phyloP scores from a whole-genome alignment of 1,140 invertebrate genomes.

The Calycopis cecrops region DNA sequence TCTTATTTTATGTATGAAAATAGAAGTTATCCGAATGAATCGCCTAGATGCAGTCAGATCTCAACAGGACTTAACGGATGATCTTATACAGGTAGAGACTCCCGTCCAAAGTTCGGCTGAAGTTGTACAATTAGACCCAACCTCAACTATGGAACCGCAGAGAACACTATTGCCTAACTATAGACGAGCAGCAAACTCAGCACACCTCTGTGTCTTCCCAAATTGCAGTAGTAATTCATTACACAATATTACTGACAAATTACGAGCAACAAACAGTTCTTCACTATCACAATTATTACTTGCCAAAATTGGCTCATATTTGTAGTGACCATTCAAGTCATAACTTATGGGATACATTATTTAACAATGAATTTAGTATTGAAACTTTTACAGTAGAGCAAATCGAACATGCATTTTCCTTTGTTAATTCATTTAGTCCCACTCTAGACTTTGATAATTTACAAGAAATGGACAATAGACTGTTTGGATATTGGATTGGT shows the following conservation, averaged over 20 bases:
- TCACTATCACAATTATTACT: slow-evolving; percentile 3
- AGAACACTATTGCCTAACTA: not conserved
- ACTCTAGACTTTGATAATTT: slow-evolving; percentile 16
- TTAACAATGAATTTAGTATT: slow-evolving; percentile 11
- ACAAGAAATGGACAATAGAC: slow-evolving; percentile 11
- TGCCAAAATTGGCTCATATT: slow-evolving; percentile 7
- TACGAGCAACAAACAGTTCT: slow-evolving; percentile 7
- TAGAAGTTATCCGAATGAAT: too few species aligned
- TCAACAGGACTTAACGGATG: too few species aligned
- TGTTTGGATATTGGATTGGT: slow-evolving; percentile 13
- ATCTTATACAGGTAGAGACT: too few species aligned
- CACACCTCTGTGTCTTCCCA: slow-evolving; percentile 8
- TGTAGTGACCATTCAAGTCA: not conserved
- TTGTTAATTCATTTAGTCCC: slow-evolving; percentile 18
- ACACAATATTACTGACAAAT: slow-evolving; percentile 11
- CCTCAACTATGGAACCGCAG: not conserved
- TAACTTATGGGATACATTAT: slow-evolving; percentile 14
- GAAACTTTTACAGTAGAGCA: slow-evolving; percentile 9
- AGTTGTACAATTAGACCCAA: not conserved
- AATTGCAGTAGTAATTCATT: slow-evolving; percentile 8
- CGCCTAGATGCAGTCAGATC: too few species aligned
- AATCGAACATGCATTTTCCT: slow-evolving; percentile 17
- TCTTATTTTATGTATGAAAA: not conserved
- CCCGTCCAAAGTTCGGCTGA: not conserved
- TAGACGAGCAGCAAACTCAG: not conserved